phyloP scores from a whole-genome alignment of 2,888 invertebrate species.

The Lamproptera curius region DNA sequence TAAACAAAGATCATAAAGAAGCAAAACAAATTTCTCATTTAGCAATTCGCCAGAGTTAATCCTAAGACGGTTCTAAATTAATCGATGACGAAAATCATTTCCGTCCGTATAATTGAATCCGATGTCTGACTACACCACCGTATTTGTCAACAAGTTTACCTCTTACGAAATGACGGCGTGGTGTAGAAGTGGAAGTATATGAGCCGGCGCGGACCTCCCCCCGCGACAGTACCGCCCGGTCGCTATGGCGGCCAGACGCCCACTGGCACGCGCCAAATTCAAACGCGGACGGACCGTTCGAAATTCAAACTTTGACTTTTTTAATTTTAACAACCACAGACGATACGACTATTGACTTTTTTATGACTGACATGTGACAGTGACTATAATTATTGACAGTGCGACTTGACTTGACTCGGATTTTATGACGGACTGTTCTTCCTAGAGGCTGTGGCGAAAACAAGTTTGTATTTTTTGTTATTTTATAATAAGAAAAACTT shows the following conservation, averaged over 20 bases:
- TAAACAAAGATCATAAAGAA: too few species aligned
- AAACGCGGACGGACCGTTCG: slow-evolving; percentile 56
- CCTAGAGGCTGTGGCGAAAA: slow-evolving; percentile 37
- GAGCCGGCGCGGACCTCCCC: slow-evolving; percentile 39
- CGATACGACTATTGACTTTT: slow-evolving; percentile 22
- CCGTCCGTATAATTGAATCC: slow-evolving; percentile 5
- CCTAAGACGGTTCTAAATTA: slow-evolving; percentile 5
- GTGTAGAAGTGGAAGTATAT: slow-evolving; percentile 72
- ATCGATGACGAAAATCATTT: slow-evolving; percentile 9
- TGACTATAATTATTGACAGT: slow-evolving; percentile 33
- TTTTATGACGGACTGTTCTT: slow-evolving; percentile 38
- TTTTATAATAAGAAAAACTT: slow-evolving; percentile 2
- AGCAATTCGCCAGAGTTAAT: slow-evolving; percentile 2
- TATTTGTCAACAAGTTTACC: slow-evolving; percentile 30
- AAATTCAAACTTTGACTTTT: slow-evolving; percentile 34
- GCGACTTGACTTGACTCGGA: slow-evolving; percentile 30
- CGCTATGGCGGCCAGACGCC: slow-evolving; percentile 60
- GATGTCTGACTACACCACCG: slow-evolving; percentile 3
- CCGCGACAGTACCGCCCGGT: slow-evolving; percentile 52
- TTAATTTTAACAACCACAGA: slow-evolving; percentile 30
- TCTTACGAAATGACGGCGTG: slow-evolving; percentile 34
- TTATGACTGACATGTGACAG: slow-evolving; percentile 32
- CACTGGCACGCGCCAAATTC: slow-evolving; percentile 45
- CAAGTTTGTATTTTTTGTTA: slow-evolving; percentile 35
- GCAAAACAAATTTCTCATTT: neutral